Percentiles rank a stretch among this genome's conserved stretches.
Evolutionary conservation across 2,888 invertebrate genomes (phyloP).

Genomic region (Dexiosoma caninum): DNA sequence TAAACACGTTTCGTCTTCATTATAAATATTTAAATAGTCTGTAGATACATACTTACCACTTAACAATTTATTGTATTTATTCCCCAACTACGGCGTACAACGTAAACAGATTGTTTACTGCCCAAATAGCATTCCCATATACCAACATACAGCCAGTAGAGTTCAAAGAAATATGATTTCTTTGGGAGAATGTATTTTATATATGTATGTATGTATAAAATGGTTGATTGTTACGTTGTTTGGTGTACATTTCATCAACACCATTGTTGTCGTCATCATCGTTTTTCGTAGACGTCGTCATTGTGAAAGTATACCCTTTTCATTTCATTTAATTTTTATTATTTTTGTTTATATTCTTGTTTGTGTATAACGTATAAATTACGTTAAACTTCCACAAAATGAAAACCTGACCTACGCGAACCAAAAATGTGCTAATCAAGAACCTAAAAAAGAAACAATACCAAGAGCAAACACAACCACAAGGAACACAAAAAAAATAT

Average conservation of each 20-base stretch:
- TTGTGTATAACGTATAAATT: slow-evolving; percentile 63
- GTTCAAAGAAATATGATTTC: not conserved
- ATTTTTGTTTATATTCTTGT: not conserved
- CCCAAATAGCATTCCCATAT: not conserved
- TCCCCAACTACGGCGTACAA: not conserved
- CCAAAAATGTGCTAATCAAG: slow-evolving; percentile 55
- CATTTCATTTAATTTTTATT: no score
- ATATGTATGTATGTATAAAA: not conserved
- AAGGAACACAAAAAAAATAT: not conserved
- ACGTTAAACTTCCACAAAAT: slow-evolving; percentile 63
- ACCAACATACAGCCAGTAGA: not conserved
- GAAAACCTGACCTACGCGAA: slow-evolving; percentile 58
- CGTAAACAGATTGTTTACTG: slow-evolving; percentile 2
- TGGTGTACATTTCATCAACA: slow-evolving; percentile 40
- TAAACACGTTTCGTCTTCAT: not conserved
- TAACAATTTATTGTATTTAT: not conserved
- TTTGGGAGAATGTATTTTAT: not conserved
- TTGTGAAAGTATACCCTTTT: slow-evolving; percentile 50
- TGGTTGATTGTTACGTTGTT: slow-evolving; percentile 1
- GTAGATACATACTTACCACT: not conserved
- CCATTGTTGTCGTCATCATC: slow-evolving; percentile 27
- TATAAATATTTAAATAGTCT: not conserved
- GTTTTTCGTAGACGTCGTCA: slow-evolving; percentile 20
- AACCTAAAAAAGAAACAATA: slow-evolving; percentile 43
- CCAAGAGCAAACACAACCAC: slow-evolving; percentile 1